A percentile compares a stretch with the other conserved stretches of the same genome.
phyloP scores from a whole-genome alignment of 2,888 invertebrate genomes.

The Erebia palarica region DNA sequence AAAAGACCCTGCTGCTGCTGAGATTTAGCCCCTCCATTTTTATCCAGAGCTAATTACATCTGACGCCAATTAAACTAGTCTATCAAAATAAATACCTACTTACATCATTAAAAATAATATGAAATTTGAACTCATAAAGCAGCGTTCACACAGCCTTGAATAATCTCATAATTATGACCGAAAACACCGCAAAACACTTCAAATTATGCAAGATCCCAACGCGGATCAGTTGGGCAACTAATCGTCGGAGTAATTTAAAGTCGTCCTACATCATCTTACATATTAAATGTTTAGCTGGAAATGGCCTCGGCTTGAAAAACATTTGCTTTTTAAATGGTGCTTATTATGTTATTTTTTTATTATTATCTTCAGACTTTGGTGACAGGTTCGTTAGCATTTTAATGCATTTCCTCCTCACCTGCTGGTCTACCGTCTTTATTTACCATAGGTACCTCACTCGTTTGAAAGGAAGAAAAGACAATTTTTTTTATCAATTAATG shows the following conservation, averaged over 20 bases:
- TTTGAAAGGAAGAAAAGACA: too few species aligned
- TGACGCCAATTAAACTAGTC: too few species aligned
- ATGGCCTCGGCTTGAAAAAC: conserved; percentile 14
- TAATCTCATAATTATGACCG: conserved; percentile 44
- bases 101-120: not conserved
- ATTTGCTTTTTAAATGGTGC: not conserved
- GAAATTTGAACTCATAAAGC: conserved; percentile 9
- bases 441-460: too few species aligned
- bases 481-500: too few species aligned
- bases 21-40: too few species aligned
- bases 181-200: conserved; percentile 44
- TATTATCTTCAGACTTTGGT: not conserved
- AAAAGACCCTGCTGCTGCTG: too few species aligned
- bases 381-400: not conserved
- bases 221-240: conserved; percentile 52
- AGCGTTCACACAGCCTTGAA: conserved; percentile 44
- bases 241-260: conserved; percentile 49
- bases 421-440: too few species aligned
- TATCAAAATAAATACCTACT: too few species aligned
- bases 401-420: not conserved
- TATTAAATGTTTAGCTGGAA: conserved; percentile 31
- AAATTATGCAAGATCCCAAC: conserved; percentile 45
- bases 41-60: too few species aligned
- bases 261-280: conserved; percentile 35
- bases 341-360: not conserved